phyloP scores from a whole-genome alignment of 2,888 invertebrate species.

The Azorinus chamasolen region DNA sequence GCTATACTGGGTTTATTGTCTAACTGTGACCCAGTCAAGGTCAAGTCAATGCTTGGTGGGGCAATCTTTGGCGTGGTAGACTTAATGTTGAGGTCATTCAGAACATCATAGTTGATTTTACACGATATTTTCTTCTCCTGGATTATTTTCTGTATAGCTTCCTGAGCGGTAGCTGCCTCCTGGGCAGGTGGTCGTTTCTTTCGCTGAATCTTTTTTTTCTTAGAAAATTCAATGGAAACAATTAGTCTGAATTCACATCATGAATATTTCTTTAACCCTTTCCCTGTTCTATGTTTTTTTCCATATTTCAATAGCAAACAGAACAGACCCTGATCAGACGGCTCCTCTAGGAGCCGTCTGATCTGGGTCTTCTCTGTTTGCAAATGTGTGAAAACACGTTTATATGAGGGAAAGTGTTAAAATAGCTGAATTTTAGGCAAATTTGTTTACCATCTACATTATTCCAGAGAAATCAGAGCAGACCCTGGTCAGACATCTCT shows the following conservation, averaged over 20 bases:
- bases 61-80: slow-evolving; percentile 21
- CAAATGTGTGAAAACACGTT: no score
- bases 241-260: not conserved
- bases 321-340: no score
- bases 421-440: not conserved
- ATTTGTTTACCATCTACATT: no score
- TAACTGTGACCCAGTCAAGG: slow-evolving; percentile 6
- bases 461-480: no score
- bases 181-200: slow-evolving; percentile 76
- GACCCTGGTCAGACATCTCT: no score
- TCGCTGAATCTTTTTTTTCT: slow-evolving; percentile 72
- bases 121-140: slow-evolving; percentile 98
- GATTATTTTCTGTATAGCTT: slow-evolving; percentile 98
- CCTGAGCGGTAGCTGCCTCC: slow-evolving; percentile 88
- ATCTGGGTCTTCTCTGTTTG: no score
- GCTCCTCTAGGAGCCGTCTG: no score
- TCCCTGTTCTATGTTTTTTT: no score
- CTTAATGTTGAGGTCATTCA: slow-evolving; percentile 90
- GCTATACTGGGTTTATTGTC: slow-evolving; percentile 34
- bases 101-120: slow-evolving; percentile 99
- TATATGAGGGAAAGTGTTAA: no score
- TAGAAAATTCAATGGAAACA: not conserved
- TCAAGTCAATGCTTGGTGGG: slow-evolving; percentile 2
- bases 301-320: no score
- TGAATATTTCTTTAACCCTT: no score